phyloP scores from a whole-genome alignment of 2,888 invertebrate genomes.

The Drosophila neonasuta region DNA sequence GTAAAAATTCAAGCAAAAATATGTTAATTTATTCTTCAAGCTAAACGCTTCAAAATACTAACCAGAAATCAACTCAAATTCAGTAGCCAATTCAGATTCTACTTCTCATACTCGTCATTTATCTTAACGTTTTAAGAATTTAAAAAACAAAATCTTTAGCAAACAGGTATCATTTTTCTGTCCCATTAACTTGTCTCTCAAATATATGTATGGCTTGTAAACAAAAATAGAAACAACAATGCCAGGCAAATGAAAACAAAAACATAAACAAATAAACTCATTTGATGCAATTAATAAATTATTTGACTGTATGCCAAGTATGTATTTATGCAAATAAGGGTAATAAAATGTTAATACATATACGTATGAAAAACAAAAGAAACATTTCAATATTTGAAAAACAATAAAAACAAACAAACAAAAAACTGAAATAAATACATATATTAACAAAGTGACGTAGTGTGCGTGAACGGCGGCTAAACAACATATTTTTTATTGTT shows the following conservation, averaged over 20 bases:
- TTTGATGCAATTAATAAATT: constrained; percentile 6
- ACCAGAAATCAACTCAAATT: not conserved
- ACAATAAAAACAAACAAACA: not conserved
- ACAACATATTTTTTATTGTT: not conserved
- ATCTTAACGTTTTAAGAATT: not conserved
- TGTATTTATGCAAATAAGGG: constrained; percentile 18
- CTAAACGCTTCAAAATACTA: too few species aligned
- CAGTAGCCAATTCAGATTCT: too few species aligned
- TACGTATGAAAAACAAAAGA: constrained; percentile 16
- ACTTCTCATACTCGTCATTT: not conserved
- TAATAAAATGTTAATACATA: constrained; percentile 22
- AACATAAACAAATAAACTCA: constrained; percentile 16
- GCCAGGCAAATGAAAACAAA: constrained; percentile 20
- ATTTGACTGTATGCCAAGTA: not conserved
- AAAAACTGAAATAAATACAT: constrained; percentile 6
- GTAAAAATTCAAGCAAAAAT: too few species aligned
- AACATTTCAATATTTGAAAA: not conserved
- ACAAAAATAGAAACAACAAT: constrained; percentile 29
- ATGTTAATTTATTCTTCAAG: too few species aligned
- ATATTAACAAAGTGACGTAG: constrained; percentile 8
- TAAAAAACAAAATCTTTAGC: not conserved
- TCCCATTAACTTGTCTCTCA: constrained; percentile 5
- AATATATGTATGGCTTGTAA: constrained; percentile 25
- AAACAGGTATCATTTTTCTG: constrained; percentile 12
- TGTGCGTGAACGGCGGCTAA: not conserved